These are phyloP conservation scores for Corella eumyota DNA, from an alignment of 23 tunicate species.

Conservation along the genomic window DNA sequence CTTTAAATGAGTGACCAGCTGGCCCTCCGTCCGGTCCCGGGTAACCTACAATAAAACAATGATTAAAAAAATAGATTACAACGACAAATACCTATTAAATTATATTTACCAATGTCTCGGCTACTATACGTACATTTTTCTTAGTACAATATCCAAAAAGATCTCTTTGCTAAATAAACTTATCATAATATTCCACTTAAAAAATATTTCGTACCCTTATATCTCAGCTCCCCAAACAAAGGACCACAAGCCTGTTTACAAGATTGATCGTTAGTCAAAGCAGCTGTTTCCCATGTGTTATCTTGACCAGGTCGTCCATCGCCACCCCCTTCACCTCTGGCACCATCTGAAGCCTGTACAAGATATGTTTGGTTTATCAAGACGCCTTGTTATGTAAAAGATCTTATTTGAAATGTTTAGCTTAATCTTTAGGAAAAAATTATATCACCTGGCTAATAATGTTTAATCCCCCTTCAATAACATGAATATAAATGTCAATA, in stretches of 20 bases:
- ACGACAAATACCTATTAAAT: no score
- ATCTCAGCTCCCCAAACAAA: conserved; percentile 15
- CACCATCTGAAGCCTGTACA: conserved; percentile 12
- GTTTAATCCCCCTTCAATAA: conserved; percentile 9
- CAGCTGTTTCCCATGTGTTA: conserved; percentile 27
- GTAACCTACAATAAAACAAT: conserved; percentile 6
- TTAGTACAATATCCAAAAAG: no score
- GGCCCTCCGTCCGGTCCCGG: conserved; percentile 21
- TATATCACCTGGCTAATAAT: conserved; percentile 9
- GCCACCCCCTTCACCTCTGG: conserved; percentile 10
- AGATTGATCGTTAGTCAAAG: conserved; percentile 1
- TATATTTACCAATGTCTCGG: no score
- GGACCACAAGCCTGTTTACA: conserved; percentile 17
- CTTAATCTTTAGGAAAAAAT: not conserved
- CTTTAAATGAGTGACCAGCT: conserved; percentile 9
- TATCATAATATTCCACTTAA: no score
- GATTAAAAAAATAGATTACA: not conserved
- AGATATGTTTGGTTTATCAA: not conserved
- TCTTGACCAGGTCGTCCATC: conserved; percentile 15
- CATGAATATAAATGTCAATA: conserved; percentile 12
- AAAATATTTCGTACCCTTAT: no score
- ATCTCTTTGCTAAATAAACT: no score
- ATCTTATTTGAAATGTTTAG: not conserved
- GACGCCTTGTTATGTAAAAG: not conserved
- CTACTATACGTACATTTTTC: no score